These are phyloP conservation scores for Paramuricea clavata DNA, from an alignment of 92 coral and sea anemone genomes.

Conservation along the genomic window DNA sequence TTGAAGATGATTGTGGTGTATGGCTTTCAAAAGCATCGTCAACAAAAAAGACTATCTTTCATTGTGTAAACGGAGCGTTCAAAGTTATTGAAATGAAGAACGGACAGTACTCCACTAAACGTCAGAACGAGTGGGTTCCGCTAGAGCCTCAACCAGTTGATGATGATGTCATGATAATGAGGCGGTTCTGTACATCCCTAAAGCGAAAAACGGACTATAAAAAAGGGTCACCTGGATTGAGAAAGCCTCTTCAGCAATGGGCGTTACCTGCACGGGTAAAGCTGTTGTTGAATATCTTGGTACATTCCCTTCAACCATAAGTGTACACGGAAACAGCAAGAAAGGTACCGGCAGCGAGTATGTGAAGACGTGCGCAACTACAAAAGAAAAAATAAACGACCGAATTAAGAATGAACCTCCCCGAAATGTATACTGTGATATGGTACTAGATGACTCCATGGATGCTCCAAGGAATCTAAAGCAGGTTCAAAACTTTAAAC, in stretches of 20 bases:
- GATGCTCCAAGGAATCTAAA: slow-evolving; percentile 4
- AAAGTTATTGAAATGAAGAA: background rate
- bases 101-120: background rate
- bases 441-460: background rate
- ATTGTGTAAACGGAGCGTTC: background rate
- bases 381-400: background rate
- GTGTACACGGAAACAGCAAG: slow-evolving; percentile 16
- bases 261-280: background rate
- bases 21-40: slow-evolving; percentile 8
- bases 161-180: background rate
- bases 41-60: slow-evolving; percentile 6
- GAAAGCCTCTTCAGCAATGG: background rate
- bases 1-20: slow-evolving; percentile 16
- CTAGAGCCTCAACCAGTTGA: slow-evolving; percentile 1
- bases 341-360: slow-evolving; percentile 13
- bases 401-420: background rate
- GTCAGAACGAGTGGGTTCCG: background rate
- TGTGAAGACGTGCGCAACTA: background rate
- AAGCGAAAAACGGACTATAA: slow-evolving; percentile 12
- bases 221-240: slow-evolving; percentile 3
- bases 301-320: background rate
- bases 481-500: slow-evolving; percentile 18
- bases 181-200: background rate
- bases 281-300: slow-evolving; percentile 30
- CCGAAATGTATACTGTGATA: background rate